A percentile compares a stretch with the other conserved stretches of the same genome.
Evolutionary conservation across 2,113 vertebrate species (phyloP).

Genomic region (Phocoena phocoena): DNA sequence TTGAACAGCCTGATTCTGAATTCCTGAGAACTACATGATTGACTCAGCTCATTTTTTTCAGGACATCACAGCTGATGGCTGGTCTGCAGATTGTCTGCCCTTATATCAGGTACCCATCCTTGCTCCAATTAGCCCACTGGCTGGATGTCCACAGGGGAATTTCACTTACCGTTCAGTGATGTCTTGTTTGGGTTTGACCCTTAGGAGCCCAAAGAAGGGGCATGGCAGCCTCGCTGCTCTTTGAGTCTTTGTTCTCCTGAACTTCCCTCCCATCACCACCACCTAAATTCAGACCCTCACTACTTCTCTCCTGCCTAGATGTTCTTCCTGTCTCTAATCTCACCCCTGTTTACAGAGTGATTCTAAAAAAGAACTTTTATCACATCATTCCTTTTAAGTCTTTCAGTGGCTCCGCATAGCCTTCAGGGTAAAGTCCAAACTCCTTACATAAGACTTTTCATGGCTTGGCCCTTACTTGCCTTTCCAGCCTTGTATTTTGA

Average conservation of each 20-base stretch:
- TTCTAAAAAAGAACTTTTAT: neutral
- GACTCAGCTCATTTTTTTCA: neutral
- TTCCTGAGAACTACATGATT: neutral
- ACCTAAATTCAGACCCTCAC: neutral
- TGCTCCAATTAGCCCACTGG: neutral
- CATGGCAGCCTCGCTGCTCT: neutral
- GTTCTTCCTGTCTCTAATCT: neutral
- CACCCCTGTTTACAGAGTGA: neutral
- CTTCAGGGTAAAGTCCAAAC: neutral
- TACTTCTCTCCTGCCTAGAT: neutral
- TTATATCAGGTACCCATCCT: neutral
- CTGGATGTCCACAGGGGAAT: neutral
- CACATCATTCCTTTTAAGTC: neutral
- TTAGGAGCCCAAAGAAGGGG: neutral
- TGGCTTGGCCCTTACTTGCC: neutral
- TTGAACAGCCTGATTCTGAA: neutral
- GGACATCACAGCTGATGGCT: neutral
- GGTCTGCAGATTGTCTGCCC: neutral
- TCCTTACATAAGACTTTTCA: neutral
- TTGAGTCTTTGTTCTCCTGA: neutral
- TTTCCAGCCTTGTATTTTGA: conserved; percentile 5
- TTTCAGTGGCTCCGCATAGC: neutral
- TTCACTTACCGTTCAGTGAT: neutral
- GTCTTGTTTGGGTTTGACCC: neutral
- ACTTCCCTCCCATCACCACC: neutral